Base-by-base conservation (phyloP, 2,113 vertebrate species). In the Nicator chloris region DNA sequence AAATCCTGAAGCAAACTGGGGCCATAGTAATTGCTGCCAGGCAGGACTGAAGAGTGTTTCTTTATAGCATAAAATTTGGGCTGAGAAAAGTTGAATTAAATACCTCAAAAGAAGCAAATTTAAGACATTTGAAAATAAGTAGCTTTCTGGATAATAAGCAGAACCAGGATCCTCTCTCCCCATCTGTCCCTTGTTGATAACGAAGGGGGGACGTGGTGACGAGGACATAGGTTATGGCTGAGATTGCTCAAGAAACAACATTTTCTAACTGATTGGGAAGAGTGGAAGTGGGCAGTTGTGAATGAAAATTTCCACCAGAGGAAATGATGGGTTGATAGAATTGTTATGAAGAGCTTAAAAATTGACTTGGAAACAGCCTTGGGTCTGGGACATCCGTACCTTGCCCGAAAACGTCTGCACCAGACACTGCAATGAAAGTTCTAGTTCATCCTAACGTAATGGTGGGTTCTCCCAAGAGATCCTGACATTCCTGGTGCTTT, bases 401-500 rank as follows among this genome's bases (percentile, higher is more conserved):
- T 88, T 65, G 26, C n/a, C 50, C 0, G 0, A 83, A 94, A 83
- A 81, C 10, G 10, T 14, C 66, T 44, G 20, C 30, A 15, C 9
- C 39, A 59, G 37, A 28, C 21, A 17, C 21, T 28, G 20, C 45
- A 33, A 26, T 27, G 18, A n/a, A 18, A 27, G 15, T 33, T 56
- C 24, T 42, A 4, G 31, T 33, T 65, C 15, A 57, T 69, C 14
- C 59, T 70, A 17, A 59, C 0, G 0, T 49, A 30, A 33, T 2
- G 1, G 5, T 42, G 60, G 35, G 11, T 37, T 49, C 83, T 90
- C 23, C 30, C 27, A 51, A 27, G 70, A 59, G 30, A 68, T 61
- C 30, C 18, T 54, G 69, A 4, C 1, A 1, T 82, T 79, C 47
- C 42, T 0, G 0, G 4, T 39, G n/a, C 30, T 51, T 64, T 79